Conservation (phyloP, 1,140 invertebrate species). For the Meteorus sp. region DNA sequence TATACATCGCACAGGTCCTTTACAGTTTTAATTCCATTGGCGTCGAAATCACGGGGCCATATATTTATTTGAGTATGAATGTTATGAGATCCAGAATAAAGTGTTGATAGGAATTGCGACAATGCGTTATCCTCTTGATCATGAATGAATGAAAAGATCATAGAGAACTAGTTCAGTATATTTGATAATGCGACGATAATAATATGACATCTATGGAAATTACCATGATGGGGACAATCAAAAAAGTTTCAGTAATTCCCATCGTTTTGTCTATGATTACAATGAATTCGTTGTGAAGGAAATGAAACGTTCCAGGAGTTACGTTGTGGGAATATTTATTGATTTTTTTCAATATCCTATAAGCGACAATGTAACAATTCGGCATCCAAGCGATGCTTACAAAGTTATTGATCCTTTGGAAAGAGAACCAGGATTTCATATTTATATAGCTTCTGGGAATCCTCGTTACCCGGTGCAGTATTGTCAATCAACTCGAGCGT, state of each 20-base stretch:
- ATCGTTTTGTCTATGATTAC: too few species aligned
- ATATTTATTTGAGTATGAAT: neutral
- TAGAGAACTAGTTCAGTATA: too few species aligned
- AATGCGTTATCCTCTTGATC: too few species aligned
- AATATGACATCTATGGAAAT: too few species aligned
- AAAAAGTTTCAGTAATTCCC: too few species aligned
- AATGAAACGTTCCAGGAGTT: too few species aligned
- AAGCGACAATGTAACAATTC: constrained; percentile 59
- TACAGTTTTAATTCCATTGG: neutral
- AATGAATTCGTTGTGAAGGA: too few species aligned
- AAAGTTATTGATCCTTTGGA: constrained; percentile 79
- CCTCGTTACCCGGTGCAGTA: constrained; percentile 70
- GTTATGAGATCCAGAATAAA: too few species aligned
- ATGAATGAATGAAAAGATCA: too few species aligned
- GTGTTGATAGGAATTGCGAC: too few species aligned
- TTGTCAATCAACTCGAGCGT: constrained; percentile 77
- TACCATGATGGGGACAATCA: too few species aligned
- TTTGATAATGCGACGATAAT: too few species aligned
- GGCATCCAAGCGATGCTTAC: constrained; percentile 77
- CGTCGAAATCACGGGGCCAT: constrained; percentile 3
- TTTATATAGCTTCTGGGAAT: constrained; percentile 74
- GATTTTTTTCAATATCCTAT: constrained; percentile 28
- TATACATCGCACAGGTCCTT: neutral
- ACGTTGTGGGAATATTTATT: neutral
- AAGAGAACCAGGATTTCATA: constrained; percentile 87